phyloP scores from a whole-genome alignment of 2,113 vertebrate genomes.

The Takifugu bimaculatus region DNA sequence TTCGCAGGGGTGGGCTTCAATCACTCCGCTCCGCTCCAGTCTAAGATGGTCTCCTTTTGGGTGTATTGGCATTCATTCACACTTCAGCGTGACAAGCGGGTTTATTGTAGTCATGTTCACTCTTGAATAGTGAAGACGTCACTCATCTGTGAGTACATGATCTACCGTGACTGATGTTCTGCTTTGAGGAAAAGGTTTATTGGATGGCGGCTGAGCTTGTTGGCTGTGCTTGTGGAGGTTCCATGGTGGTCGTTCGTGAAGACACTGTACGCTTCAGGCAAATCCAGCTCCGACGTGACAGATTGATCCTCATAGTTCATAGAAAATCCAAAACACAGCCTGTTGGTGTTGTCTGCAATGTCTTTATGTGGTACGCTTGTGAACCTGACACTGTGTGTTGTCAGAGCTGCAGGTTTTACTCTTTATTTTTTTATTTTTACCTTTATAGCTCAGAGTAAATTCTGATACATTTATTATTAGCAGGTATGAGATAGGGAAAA shows the following conservation, averaged over 20 bases:
- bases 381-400: not conserved
- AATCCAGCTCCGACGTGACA: not conserved
- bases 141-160: not conserved
- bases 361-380: not conserved
- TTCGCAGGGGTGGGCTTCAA: constrained; percentile 40
- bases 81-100: constrained; percentile 20
- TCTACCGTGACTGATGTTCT: not conserved
- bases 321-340: not conserved
- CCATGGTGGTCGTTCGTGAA: not conserved
- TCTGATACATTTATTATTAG: constrained; percentile 24
- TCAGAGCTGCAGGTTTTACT: not conserved
- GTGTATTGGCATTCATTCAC: constrained; percentile 18
- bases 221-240: not conserved
- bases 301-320: not conserved
- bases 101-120: constrained; percentile 2
- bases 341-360: not conserved
- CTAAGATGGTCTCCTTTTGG: constrained; percentile 10
- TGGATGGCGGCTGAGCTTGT: not conserved
- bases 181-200: constrained; percentile 10
- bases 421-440: too few relatives aligned
- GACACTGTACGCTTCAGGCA: not conserved
- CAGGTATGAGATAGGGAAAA: constrained; percentile 21
- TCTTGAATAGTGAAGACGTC: not conserved
- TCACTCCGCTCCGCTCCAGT: constrained; percentile 24
- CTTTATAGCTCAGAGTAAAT: not conserved